phyloP scores from a whole-genome alignment of 2,113 vertebrate genomes.

The Oenanthe melanoleuca region DNA sequence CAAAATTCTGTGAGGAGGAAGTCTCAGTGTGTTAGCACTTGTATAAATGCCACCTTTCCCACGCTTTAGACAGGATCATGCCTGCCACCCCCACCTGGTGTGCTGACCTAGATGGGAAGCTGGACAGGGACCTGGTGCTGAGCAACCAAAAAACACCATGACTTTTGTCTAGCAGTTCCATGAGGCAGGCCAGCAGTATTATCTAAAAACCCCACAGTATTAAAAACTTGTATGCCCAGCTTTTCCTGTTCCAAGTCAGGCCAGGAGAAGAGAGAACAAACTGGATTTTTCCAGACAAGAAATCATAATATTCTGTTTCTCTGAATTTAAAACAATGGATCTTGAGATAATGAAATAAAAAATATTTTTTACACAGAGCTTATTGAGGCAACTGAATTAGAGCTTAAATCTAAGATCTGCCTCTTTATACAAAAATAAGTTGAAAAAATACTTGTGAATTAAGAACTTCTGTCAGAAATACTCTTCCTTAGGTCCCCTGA shows the following conservation, averaged over 20 bases:
- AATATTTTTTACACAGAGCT: neutral
- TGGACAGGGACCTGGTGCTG: neutral
- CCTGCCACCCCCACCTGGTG: neutral
- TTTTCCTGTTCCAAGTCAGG: neutral
- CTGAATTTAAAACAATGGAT: neutral
- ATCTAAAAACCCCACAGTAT: neutral
- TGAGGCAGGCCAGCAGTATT: fast-evolving
- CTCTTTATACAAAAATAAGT: neutral
- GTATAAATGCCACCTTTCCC: neutral
- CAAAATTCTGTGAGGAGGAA: neutral
- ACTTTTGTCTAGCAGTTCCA: neutral
- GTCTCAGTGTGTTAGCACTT: neutral
- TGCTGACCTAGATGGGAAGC: neutral
- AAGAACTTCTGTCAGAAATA: neutral
- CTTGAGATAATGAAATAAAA: neutral
- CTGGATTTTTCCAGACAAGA: neutral
- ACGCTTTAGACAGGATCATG: neutral
- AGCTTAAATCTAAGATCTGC: neutral
- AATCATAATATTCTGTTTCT: neutral
- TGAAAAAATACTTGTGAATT: neutral
- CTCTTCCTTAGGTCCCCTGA: neutral
- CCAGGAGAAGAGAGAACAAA: neutral
- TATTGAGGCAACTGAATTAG: neutral
- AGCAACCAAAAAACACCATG: neutral
- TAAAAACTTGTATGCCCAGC: fast-evolving